phyloP scores from a whole-genome alignment of 2,113 vertebrate species.

The Tenrec ecaudatus region DNA sequence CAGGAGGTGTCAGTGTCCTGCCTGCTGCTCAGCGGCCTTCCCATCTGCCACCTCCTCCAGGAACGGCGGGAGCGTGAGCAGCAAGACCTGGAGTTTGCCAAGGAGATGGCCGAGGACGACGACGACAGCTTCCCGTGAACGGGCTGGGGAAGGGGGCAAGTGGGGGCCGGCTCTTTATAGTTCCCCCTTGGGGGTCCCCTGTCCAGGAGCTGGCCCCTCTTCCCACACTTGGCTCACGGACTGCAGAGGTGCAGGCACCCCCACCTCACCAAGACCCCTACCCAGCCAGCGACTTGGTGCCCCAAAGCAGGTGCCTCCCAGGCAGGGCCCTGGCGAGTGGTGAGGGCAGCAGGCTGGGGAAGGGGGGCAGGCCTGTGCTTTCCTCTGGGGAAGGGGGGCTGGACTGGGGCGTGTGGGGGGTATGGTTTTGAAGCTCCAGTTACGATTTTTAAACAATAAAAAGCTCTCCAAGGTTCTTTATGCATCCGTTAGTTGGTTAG shows the following conservation, averaged over 20 bases:
- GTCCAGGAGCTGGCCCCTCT: slow-evolving; percentile 65
- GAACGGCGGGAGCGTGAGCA: slow-evolving; percentile 97
- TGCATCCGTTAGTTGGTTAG: neutral
- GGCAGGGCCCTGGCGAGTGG: slow-evolving; percentile 67
- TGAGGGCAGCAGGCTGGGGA: slow-evolving; percentile 44
- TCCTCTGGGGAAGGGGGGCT: slow-evolving; percentile 70
- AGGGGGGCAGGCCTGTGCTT: slow-evolving; percentile 27
- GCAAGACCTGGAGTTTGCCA: slow-evolving; percentile 98
- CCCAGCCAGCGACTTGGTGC: slow-evolving; percentile 35
- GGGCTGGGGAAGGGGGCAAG: slow-evolving; percentile 67
- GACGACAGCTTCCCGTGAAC: slow-evolving; percentile 97
- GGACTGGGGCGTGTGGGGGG: slow-evolving; percentile 62
- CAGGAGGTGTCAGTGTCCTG: slow-evolving; percentile 48
- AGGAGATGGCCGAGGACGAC: slow-evolving; percentile 99
- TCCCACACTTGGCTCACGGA: slow-evolving; percentile 78
- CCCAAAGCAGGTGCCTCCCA: slow-evolving; percentile 65
- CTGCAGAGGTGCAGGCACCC: slow-evolving; percentile 74
- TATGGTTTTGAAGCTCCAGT: slow-evolving; percentile 87
- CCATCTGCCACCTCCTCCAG: slow-evolving; percentile 81
- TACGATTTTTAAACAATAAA: slow-evolving; percentile 89
- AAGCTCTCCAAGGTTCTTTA: slow-evolving; percentile 70
- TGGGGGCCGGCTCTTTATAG: slow-evolving; percentile 74
- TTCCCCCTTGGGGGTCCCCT: slow-evolving; percentile 70
- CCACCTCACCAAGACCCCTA: slow-evolving; percentile 37
- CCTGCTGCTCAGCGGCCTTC: neutral